These are phyloP conservation scores for Drosophila silvestris DNA, from an alignment of 2,888 invertebrate species.

Conservation along the genomic window DNA sequence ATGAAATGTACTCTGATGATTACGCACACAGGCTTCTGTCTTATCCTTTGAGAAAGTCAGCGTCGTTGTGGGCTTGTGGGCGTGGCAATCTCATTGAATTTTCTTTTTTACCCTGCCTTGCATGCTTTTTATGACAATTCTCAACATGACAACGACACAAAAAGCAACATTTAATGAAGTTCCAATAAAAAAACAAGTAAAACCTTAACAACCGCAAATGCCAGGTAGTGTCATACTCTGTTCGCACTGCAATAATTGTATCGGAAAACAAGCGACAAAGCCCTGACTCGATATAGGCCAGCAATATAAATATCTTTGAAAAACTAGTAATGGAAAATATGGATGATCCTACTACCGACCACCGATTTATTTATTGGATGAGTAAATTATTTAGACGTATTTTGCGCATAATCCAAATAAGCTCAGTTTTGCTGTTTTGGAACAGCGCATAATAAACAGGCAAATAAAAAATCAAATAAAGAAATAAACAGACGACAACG, in stretches of 20 bases:
- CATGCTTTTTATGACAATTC: slow-evolving; percentile 29
- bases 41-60: slow-evolving; percentile 12
- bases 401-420: not conserved
- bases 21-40: slow-evolving; percentile 9
- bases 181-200: slow-evolving; percentile 49
- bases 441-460: slow-evolving; percentile 22
- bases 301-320: not conserved
- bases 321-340: not conserved
- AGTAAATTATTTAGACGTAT: not conserved
- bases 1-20: slow-evolving; percentile 1
- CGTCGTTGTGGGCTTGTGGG: slow-evolving; percentile 5
- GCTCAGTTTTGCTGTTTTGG: not conserved
- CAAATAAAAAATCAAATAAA: slow-evolving; percentile 68
- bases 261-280: not conserved
- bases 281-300: not conserved
- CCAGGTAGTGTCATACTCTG: not conserved
- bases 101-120: slow-evolving; percentile 8
- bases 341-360: not conserved
- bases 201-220: not conserved
- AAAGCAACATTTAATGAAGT: slow-evolving; percentile 69
- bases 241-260: not conserved
- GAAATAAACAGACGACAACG: slow-evolving; percentile 46
- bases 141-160: slow-evolving; percentile 55
- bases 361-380: not conserved
- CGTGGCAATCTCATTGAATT: slow-evolving; percentile 38